Evolutionary conservation across 1,140 invertebrate genomes (phyloP).

Genomic region (Zophobas atratus): DNA sequence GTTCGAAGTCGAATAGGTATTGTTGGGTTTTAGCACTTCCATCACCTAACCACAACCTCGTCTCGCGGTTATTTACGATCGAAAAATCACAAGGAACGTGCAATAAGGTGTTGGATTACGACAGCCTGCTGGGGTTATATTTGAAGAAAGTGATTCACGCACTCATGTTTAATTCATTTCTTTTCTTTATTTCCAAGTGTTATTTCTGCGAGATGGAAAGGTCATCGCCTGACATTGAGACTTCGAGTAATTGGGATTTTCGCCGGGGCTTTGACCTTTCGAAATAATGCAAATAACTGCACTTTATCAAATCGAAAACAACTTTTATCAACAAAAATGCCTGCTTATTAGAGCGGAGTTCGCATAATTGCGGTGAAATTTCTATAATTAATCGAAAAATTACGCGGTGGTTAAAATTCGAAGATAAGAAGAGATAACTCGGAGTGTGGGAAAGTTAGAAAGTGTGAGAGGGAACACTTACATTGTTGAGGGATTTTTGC

Average conservation of each 20-base stretch:
- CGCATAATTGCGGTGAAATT: not conserved
- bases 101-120: not conserved
- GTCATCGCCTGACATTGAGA: too few species aligned
- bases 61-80: not conserved
- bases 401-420: too few species aligned
- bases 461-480: not conserved
- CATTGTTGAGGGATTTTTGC: not conserved
- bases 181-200: not conserved
- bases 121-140: not conserved
- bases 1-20: slow-evolving; percentile 45
- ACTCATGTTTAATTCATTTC: slow-evolving; percentile 2
- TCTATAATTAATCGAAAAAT: too few species aligned
- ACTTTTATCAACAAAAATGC: not conserved
- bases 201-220: too few species aligned
- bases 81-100: not conserved
- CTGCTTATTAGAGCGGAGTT: not conserved
- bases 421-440: too few species aligned
- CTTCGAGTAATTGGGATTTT: too few species aligned
- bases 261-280: not conserved
- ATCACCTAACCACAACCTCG: not conserved
- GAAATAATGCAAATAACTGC: not conserved
- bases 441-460: not conserved
- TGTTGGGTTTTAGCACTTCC: not conserved
- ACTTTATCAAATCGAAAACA: too few species aligned
- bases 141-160: slow-evolving; percentile 4